Base-by-base conservation (phyloP, 2,113 vertebrate species). In the Dunckerocampus dactyliophorus region DNA sequence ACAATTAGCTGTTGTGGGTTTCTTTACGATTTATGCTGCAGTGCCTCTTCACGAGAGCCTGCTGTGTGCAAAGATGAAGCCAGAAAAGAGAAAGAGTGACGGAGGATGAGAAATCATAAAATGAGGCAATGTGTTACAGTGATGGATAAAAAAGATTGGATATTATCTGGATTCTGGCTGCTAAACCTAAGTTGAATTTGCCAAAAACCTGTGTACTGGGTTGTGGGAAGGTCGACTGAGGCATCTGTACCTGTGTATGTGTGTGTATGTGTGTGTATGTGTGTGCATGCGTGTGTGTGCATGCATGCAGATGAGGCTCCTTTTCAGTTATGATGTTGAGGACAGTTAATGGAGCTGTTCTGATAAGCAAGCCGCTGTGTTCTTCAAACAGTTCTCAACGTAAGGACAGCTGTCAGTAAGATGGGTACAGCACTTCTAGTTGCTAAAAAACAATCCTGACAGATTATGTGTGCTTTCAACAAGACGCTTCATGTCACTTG, bases 1-100 rank as follows among this genome's bases (percentile, higher is more conserved):
- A 71, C 70, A 81, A 82, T 82, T 85, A 70, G 69, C 80, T 68
- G 70, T 63, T 65, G 48, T 75, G 56, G 69, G 39, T 77, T 69
- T 48, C 60, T 43, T 72, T 74, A 63, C 73, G 62, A 63, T 74
- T 66, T 61, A 37, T 57, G 59, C 63, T 17, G 69, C 70, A 66
- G 71, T 61, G 51, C 74, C 58, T 63, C 54, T 71, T 74, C 63
- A 48, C 59, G 60, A 69, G 64, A 65, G 65, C 76, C 73, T 81
- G 80, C 80, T 78, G 75, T 43, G 77, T 78, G 55, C 63, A 60
- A 74, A 67, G 39, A 69, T 62, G 59, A 69, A 67, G 61, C 13
- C 21, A 51, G 39, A 51, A 24, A 47, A 72, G 53, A 62, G 59
- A 77, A 64, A 73, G 51, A 54, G 63, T 8, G 22, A 59, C 28